Evolutionary conservation across 2,888 invertebrate genomes (phyloP), one percentile per base, ranked within the genome.

Genomic region (Schrankia costaestrigalis): DNA sequence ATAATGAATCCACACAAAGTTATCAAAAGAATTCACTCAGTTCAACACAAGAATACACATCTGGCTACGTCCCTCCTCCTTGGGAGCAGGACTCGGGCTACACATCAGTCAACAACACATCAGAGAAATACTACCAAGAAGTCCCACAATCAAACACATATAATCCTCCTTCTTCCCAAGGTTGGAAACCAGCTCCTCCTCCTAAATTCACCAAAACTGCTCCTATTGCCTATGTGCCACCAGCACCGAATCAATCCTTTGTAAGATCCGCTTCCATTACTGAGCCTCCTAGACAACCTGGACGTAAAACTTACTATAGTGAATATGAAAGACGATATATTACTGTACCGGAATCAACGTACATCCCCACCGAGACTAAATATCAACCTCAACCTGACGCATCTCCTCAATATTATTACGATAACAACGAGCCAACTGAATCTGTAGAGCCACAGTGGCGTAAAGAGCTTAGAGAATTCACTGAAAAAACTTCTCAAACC

Each of bases 251-350:
- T 41, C 85, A 86, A 41, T 87, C 87, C 1, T 87, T 87, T 39
- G 87, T 87, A 0, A 81, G 71, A 32, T 57, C 78, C 3, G 78
- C 70, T 1, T 67, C 58, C 21, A 42, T 41, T 18, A 48, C 53
- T 2, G 81, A 81, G 30, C 67, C 71, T 22, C 73, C 78, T 1
- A 76, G 63, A 37, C 43, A 67, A 11, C 71, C 82, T 12, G 87
- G 87, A 1, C 79, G 84, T 34, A 87, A 85, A 56, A 87, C 86
- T 0, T 87, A 87, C 40, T 87, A 87, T 45, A 87, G 87, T 41
- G 87, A 87, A 60, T 87, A 87, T 41, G 87, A 87, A 58, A 73
- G 87, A 41, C 80, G 87, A 30, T 87, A 84, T 45, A 87, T 87
- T 24, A 78, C 82, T 10, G 87, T 87, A 1, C 87, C 87, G 4